phyloP scores from a whole-genome alignment of 2,113 vertebrate species.

The Arvicanthis niloticus region DNA sequence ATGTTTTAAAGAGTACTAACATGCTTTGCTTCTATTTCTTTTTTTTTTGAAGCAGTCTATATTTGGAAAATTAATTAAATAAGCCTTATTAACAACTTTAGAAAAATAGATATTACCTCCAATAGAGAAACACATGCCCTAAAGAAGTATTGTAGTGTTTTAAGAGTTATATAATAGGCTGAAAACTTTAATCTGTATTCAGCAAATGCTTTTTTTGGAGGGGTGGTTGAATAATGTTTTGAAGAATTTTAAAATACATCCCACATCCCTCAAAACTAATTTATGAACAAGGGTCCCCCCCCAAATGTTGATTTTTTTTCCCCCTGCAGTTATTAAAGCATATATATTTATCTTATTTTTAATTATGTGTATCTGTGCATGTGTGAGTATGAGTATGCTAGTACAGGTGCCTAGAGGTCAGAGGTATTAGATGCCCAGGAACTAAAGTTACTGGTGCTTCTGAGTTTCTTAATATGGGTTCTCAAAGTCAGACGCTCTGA shows the following conservation, averaged over 20 bases:
- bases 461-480: background rate
- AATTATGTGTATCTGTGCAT: background rate
- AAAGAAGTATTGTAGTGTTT: constrained; percentile 49
- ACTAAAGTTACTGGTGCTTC: background rate
- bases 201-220: constrained; percentile 10
- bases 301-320: constrained; percentile 20
- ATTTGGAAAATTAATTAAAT: constrained; percentile 57
- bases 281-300: background rate
- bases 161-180: constrained; percentile 53
- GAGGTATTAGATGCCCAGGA: background rate
- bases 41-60: background rate
- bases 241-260: constrained; percentile 35
- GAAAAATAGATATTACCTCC: constrained; percentile 34
- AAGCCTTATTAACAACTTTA: constrained; percentile 29
- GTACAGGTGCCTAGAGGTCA: background rate
- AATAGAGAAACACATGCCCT: constrained; percentile 27
- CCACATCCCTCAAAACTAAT: background rate
- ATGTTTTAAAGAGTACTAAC: background rate
- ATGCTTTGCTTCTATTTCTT: background rate
- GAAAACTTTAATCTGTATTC: constrained; percentile 4
- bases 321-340: background rate
- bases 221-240: constrained; percentile 2
- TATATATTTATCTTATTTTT: background rate
- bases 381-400: background rate
- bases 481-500: background rate